These are phyloP conservation scores for Caenorhabditis brenneri DNA, from an alignment of 1,140 invertebrate species.

Conservation along the genomic window DNA sequence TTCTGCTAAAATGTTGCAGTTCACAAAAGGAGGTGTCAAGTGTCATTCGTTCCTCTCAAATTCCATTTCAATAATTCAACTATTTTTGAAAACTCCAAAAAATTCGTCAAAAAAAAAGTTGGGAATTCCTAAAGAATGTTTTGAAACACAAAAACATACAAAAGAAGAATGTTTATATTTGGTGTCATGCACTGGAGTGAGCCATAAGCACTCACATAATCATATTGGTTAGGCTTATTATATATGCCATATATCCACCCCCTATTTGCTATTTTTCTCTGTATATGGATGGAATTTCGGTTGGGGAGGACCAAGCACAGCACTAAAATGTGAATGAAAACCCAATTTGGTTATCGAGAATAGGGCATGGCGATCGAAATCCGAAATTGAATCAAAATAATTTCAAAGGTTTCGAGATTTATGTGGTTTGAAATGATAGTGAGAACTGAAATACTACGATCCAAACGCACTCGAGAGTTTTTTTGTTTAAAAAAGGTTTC, in stretches of 20 bases:
- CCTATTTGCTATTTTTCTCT: too few species aligned
- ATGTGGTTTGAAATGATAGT: background rate
- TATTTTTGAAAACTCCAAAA: background rate
- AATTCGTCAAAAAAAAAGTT: background rate
- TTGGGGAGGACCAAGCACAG: background rate
- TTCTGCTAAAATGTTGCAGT: slow-evolving; percentile 18
- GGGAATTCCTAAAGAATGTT: background rate
- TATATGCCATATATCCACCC: background rate
- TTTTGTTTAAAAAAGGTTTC: background rate
- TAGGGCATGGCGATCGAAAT: background rate
- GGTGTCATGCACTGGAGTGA: background rate
- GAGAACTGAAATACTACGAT: background rate
- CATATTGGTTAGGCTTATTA: slow-evolving; percentile 29
- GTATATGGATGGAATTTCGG: background rate
- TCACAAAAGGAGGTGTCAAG: background rate
- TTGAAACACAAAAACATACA: background rate
- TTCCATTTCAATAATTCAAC: background rate
- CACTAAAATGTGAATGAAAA: background rate
- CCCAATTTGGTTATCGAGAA: background rate
- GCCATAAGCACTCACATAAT: slow-evolving; percentile 19
- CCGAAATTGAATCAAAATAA: background rate
- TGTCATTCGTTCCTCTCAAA: background rate
- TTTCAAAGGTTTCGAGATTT: background rate
- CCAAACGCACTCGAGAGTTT: background rate
- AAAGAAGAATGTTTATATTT: slow-evolving; percentile 6